Evolutionary conservation across 92 coral and sea anemone genomes (phyloP).

Genomic region (Phenganax marumi): DNA sequence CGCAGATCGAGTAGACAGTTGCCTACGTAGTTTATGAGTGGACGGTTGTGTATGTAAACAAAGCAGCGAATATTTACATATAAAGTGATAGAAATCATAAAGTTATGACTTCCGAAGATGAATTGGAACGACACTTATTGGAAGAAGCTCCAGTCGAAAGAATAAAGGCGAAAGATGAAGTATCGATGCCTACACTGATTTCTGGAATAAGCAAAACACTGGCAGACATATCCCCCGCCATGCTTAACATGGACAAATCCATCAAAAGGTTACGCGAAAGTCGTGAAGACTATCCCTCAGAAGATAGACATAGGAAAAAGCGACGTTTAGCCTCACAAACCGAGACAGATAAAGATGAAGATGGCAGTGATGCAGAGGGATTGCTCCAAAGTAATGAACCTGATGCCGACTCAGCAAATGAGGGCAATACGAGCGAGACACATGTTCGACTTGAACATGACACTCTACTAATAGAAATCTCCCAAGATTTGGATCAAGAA

Average conservation of each 20-base stretch:
- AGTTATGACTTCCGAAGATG: conserved; percentile 1
- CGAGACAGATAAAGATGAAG: background rate
- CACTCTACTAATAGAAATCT: conserved; percentile 6
- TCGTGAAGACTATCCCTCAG: background rate
- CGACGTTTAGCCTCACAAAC: background rate
- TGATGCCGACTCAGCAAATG: conserved; percentile 27
- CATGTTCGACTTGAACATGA: conserved; percentile 32
- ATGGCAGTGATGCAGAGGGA: background rate
- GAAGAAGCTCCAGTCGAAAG: background rate
- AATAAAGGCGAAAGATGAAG: background rate
- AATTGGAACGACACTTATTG: background rate
- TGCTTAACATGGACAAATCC: conserved; percentile 19
- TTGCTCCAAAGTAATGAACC: background rate
- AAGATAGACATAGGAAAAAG: conserved; percentile 1
- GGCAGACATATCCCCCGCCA: background rate
- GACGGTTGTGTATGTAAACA: conserved; percentile 13
- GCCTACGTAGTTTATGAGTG: conserved; percentile 31
- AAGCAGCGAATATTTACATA: background rate
- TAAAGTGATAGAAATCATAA: background rate
- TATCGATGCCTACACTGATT: background rate
- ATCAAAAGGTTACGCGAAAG: background rate
- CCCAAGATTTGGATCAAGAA: conserved; percentile 11
- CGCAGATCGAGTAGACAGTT: conserved; percentile 43
- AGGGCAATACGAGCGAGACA: conserved; percentile 18
- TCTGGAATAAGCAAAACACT: background rate